These are phyloP conservation scores for Corythoichthys intestinalis DNA, from an alignment of 2,113 vertebrate genomes.

Conservation along the genomic window DNA sequence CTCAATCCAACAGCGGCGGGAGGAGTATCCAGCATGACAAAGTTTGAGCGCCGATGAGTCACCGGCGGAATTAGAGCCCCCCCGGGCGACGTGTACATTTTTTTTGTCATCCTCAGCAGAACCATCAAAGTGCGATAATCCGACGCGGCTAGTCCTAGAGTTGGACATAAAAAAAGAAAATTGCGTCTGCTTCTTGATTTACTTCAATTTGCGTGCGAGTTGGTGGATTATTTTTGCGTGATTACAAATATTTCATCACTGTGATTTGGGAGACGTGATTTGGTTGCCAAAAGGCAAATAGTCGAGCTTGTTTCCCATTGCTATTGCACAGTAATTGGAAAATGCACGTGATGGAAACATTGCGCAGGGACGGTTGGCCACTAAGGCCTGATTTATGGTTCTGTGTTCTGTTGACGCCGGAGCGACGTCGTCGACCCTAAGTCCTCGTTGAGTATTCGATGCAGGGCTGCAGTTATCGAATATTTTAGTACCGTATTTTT, in stretches of 20 bases:
- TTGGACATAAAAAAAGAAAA: slow-evolving; percentile 8
- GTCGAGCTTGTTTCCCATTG: slow-evolving; percentile 51
- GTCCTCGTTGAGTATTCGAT: no score
- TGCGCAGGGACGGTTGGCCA: background rate
- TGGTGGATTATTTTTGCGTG: slow-evolving; percentile 42
- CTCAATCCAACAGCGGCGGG: slow-evolving; percentile 43
- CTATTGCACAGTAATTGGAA: slow-evolving; percentile 54
- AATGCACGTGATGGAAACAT: slow-evolving; percentile 34
- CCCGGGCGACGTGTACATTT: slow-evolving; percentile 40
- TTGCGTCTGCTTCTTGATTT: slow-evolving; percentile 21
- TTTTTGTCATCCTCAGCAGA: slow-evolving; percentile 53
- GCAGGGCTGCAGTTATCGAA: no score
- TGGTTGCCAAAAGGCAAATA: slow-evolving; percentile 54
- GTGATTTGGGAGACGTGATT: slow-evolving; percentile 60
- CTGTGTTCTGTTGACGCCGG: no score
- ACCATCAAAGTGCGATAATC: slow-evolving; percentile 47
- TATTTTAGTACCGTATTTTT: no score
- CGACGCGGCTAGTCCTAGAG: slow-evolving; percentile 29
- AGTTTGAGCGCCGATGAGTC: slow-evolving; percentile 51
- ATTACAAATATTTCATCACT: slow-evolving; percentile 61
- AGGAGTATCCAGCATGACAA: slow-evolving; percentile 55
- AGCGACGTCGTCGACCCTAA: no score
- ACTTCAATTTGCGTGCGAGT: slow-evolving; percentile 27
- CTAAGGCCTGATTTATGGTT: background rate
- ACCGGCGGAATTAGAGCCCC: slow-evolving; percentile 51